Conservation (phyloP, 2,113 vertebrate genomes). For the Opisthocomus hoazin region DNA sequence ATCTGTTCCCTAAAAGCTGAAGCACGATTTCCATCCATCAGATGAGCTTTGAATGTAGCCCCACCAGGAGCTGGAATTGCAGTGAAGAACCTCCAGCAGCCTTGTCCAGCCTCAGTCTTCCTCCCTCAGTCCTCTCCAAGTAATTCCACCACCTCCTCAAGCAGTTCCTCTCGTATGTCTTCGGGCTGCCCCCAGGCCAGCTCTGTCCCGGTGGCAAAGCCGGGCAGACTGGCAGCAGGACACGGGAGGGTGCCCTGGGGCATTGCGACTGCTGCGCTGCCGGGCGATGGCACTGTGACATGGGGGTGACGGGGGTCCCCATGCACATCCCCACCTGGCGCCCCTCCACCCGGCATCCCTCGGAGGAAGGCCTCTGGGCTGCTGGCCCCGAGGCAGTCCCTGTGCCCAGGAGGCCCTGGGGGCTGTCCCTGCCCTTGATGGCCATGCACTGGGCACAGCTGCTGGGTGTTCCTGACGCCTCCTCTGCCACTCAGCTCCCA, state of each 20-base stretch:
- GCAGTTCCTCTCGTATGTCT: background rate
- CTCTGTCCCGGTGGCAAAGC: background rate
- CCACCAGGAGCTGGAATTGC: too few species aligned
- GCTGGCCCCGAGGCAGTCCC: background rate
- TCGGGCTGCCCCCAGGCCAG: background rate
- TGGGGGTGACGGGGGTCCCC: background rate
- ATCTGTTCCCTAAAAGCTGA: background rate
- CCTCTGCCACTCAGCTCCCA: too few species aligned
- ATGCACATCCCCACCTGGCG: fast-evolving
- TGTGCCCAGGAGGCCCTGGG: too few species aligned
- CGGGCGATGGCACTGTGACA: background rate
- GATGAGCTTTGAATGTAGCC: too few species aligned
- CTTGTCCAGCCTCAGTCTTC: background rate
- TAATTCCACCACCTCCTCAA: background rate
- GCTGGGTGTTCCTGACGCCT: too few species aligned
- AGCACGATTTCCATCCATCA: too few species aligned
- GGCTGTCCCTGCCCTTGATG: too few species aligned
- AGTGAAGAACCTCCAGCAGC: too few species aligned
- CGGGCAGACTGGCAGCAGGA: background rate
- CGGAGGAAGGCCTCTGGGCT: fast-evolving
- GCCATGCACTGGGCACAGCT: too few species aligned
- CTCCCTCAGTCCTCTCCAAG: too few species aligned
- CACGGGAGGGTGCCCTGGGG: fast-evolving
- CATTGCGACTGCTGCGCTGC: background rate
- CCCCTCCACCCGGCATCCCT: too few species aligned